Evolutionary conservation across 2,888 invertebrate genomes (phyloP), one percentile per base, ranked within the genome.

Genomic region (Cosmia pyralina): DNA sequence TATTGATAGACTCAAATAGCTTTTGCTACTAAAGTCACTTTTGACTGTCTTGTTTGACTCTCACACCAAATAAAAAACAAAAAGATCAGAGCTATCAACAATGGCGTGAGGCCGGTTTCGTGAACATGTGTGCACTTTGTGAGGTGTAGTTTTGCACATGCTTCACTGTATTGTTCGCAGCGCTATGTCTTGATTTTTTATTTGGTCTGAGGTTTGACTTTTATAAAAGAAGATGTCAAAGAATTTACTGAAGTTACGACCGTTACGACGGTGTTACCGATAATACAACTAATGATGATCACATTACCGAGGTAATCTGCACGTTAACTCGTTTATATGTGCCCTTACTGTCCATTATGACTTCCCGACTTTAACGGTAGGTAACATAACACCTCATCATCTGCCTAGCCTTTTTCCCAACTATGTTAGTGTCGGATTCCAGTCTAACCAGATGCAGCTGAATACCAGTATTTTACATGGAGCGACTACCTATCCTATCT

Each of bases 281-380:
- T 53, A 41, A 60, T 13, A 60, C 15, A 63, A n/a, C 28, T 17
- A 63, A 72, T 63, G 34, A 75, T 19, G 41, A 22, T 52, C 22
- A 44, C n/a, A 11, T 75, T 68, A 60, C 75, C 1, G n/a, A n/a
- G 8, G 17, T 68, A n/a, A 62, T 50, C 17, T 50, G 10, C 46
- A 41, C 5, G 11, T 34, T 62, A 72, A 55, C 72, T 57, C 34
- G 50, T 50, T 28, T 70, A 69, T 38, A 19, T 50, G 8, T 53
- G 10, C 1, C 41, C 28, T 28, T 44, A 44, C 10, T 46, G 73
- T 3, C 13, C 22, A 64, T 74, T 55, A 76, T 3, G 19, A 60
- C 48, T 22, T 60, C 52, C 41, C 19, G 41, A n/a, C 15, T 44
- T 44, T 15, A 68, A 60, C 28, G 10, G 15, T n/a, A 22, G 4